Evolutionary conservation across 1,140 invertebrate species (phyloP).

Genomic region (Chironomus striatipennis): DNA sequence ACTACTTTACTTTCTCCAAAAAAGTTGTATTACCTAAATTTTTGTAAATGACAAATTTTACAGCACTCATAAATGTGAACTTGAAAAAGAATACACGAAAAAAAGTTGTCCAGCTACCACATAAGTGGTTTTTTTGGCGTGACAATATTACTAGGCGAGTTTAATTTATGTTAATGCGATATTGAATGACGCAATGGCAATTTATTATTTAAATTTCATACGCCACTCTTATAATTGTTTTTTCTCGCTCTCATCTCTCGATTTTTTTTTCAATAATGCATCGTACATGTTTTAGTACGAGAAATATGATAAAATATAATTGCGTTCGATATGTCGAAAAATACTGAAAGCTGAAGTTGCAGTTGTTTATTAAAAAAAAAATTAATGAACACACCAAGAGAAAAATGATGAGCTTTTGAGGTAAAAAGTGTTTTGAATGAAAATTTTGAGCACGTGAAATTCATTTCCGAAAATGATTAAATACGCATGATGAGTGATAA

Average conservation of each 20-base stretch:
- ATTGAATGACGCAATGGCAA: constrained; percentile 19
- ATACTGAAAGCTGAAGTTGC: background rate
- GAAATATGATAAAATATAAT: background rate
- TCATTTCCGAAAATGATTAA: too few species aligned
- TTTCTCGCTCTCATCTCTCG: background rate
- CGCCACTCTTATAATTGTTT: constrained; percentile 9
- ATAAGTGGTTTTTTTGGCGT: background rate
- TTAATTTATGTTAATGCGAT: constrained; percentile 23
- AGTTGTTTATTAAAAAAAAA: background rate
- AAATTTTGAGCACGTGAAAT: too few species aligned
- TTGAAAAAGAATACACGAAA: too few species aligned
- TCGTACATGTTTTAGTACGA: background rate
- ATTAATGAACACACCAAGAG: background rate
- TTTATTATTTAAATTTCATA: constrained; percentile 21
- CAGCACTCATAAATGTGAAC: too few species aligned
- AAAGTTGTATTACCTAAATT: too few species aligned
- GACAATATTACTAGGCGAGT: constrained; percentile 2
- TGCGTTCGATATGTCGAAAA: background rate
- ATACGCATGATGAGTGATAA: too few species aligned
- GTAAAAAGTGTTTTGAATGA: too few species aligned
- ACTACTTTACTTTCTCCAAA: too few species aligned
- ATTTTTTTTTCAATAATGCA: background rate
- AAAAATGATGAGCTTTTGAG: too few species aligned
- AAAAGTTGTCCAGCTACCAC: background rate
- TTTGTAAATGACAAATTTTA: too few species aligned